Evolutionary conservation across 1,140 invertebrate species (phyloP).

Genomic region (Lethrus apterus): DNA sequence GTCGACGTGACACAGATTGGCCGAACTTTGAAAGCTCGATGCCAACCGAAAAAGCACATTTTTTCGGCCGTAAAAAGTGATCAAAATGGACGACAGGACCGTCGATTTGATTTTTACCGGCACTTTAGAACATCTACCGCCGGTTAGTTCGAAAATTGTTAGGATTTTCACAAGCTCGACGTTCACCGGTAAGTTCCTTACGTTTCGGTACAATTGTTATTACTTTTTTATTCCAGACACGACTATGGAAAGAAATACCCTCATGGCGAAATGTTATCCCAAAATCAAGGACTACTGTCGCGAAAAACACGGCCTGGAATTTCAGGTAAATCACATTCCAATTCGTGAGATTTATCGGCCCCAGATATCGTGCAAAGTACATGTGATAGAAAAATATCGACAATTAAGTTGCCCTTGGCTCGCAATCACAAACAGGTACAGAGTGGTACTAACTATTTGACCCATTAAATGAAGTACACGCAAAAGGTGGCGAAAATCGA

Average conservation of each 20-base stretch:
- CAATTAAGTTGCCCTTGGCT: conserved; percentile 8
- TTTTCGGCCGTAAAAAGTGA: too few species aligned
- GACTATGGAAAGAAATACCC: conserved; percentile 91
- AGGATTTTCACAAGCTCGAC: conserved; percentile 98
- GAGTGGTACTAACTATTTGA: conserved; percentile 6
- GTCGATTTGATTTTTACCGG: conserved; percentile 89
- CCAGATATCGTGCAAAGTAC: too few species aligned
- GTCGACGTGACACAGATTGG: neutral
- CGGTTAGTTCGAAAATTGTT: conserved; percentile 96
- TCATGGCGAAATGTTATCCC: conserved; percentile 98
- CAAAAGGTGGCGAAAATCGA: too few species aligned
- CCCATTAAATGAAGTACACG: conserved; percentile 7
- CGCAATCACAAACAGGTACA: conserved; percentile 1
- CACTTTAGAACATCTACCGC: conserved; percentile 78
- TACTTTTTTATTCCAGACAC: conserved; percentile 66
- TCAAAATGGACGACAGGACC: conserved; percentile 81
- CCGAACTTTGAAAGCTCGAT: too few species aligned
- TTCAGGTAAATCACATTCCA: conserved; percentile 65
- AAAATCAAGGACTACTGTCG: conserved; percentile 94
- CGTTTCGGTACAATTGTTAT: neutral
- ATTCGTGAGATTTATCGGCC: too few species aligned
- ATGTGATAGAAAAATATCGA: too few species aligned
- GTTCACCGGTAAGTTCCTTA: conserved; percentile 87
- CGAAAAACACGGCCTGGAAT: conserved; percentile 96
- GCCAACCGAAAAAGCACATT: too few species aligned